These are phyloP conservation scores for Metaphire vulgaris DNA, from an alignment of 1,140 invertebrate genomes.

Conservation along the genomic window DNA sequence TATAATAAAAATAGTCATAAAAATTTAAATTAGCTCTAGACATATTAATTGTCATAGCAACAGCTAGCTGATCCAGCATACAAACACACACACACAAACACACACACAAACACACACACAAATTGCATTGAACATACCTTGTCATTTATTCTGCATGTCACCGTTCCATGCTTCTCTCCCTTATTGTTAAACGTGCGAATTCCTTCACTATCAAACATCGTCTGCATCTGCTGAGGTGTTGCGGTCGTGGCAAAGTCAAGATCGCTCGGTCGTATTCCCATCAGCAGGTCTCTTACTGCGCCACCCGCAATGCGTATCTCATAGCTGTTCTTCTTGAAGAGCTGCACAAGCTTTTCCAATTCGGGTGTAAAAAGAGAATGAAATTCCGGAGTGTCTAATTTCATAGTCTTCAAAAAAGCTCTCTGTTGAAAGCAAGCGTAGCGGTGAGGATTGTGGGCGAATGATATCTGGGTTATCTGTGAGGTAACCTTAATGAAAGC, in stretches of 20 bases:
- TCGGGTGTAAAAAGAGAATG: conserved; percentile 74
- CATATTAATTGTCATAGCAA: too few species aligned
- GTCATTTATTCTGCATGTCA: conserved; percentile 92
- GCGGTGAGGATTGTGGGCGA: background rate
- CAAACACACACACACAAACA: too few species aligned
- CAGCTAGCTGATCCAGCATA: too few species aligned
- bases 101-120: too few species aligned
- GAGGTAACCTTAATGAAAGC: background rate
- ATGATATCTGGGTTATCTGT: background rate
- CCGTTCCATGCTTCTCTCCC: conserved; percentile 95
- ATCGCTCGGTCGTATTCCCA: conserved; percentile 76
- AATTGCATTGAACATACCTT: too few species aligned
- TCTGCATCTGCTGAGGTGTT: conserved; percentile 91
- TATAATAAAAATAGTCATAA: too few species aligned
- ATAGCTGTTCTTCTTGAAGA: conserved; percentile 77
- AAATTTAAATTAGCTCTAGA: too few species aligned
- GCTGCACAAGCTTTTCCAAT: conserved; percentile 59
- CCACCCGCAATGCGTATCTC: conserved; percentile 90
- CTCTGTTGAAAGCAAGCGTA: background rate
- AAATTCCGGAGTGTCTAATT: conserved; percentile 58
- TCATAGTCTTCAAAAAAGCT: conserved; percentile 43
- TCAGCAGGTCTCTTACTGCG: conserved; percentile 87
- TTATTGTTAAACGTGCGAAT: conserved; percentile 86
- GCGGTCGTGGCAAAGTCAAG: conserved; percentile 96
- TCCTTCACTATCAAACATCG: conserved; percentile 78